These are phyloP conservation scores for Sapayoa aenigma DNA, from an alignment of 2,113 vertebrate species.

Conservation along the genomic window DNA sequence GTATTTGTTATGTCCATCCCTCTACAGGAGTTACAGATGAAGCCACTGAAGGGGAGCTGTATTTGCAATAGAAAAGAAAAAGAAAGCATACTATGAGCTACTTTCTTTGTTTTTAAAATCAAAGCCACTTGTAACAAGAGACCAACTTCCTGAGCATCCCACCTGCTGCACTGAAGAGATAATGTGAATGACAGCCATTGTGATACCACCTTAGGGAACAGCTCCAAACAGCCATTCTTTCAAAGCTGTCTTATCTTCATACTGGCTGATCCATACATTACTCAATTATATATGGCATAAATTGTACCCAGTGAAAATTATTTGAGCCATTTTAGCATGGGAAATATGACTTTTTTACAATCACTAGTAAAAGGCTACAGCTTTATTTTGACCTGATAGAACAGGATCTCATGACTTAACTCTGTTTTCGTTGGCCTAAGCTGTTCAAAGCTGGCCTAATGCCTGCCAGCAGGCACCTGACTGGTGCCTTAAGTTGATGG, in stretches of 20 bases:
- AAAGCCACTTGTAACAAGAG: neutral
- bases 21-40: neutral
- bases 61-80: neutral
- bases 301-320: neutral
- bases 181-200: constrained; percentile 22
- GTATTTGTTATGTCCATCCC: neutral
- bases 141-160: neutral
- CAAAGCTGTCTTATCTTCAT: neutral
- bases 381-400: neutral
- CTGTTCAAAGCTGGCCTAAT: neutral
- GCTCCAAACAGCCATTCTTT: neutral
- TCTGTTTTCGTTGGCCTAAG: neutral
- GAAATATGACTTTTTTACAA: neutral
- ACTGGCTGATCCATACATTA: neutral
- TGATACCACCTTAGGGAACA: constrained; percentile 11
- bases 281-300: constrained; percentile 10
- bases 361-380: neutral
- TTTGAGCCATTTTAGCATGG: neutral
- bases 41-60: neutral
- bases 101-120: constrained; percentile 23
- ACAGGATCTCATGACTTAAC: neutral
- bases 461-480: neutral
- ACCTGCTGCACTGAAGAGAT: constrained; percentile 9
- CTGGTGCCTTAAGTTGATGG: neutral
- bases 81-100: neutral